Base-by-base conservation (phyloP, 2,797 vertebrate species). In the Hippocampus kuda region DNA sequence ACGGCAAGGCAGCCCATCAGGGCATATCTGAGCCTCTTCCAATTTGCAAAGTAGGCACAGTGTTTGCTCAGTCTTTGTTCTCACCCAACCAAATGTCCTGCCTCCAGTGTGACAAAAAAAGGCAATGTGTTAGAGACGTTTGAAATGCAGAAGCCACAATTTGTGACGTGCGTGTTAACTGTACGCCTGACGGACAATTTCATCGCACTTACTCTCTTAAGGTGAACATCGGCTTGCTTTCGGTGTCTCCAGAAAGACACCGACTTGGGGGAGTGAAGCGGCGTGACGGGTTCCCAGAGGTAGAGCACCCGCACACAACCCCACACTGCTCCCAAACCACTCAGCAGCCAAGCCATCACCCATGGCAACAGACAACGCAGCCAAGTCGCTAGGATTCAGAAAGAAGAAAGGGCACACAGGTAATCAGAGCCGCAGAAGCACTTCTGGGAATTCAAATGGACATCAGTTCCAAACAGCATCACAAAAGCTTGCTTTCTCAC, bases 161-260 rank as follows among this genome's bases (percentile, higher is more conserved):
- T 4, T 53, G 20, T 9, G 51, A 53, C 3, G 22, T 7, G 51
- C 51, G 9, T n/a, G 20, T 10, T 53, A 53, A 53, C 46, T 18
- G 15, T 12, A 57, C 26, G 24, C 26, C 8, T 5, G 34, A 61
- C 30, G 11, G 18, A 20, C 2, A 15, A 22, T 63, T 38, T 8
- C 6, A 38, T 38, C 34, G 44, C 27, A 62, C 87, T 87, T 81
- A 98, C 97, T 88, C 94, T 89, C 76, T 93, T 89, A 9, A 98
- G 90, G 79, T 98, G 94, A 66, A 97, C 81, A 81, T 99, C 97
- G 0, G 97, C 97, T 68, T 99, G 97, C 75, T 98, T 98, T 80
- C 95, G 92, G 77, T 99, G 95, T 73, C 97, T 93, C 97, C 97
- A 99, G 89, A 99, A 99, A 0, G 91, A 92, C 72, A 99, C 94